These are phyloP conservation scores for Rutilus rutilus DNA, from an alignment of 2,113 vertebrate genomes.

Conservation along the genomic window DNA sequence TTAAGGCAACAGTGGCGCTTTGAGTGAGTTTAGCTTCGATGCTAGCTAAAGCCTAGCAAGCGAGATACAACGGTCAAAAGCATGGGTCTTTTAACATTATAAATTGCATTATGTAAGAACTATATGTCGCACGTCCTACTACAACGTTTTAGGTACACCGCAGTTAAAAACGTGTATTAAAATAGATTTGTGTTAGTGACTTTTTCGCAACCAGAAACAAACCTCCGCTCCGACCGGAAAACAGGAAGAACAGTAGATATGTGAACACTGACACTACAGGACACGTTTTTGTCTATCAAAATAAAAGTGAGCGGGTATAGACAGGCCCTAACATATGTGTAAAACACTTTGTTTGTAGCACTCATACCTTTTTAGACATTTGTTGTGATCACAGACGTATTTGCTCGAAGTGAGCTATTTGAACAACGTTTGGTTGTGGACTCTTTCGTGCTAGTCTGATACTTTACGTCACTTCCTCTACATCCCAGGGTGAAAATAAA, in stretches of 20 bases:
- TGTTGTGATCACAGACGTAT: not conserved
- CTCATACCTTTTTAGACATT: constrained; percentile 37
- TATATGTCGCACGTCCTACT: not conserved
- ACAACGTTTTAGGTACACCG: not conserved
- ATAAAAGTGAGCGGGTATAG: constrained; percentile 14
- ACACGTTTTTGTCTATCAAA: constrained; percentile 2
- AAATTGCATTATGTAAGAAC: not conserved
- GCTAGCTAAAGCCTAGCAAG: constrained; percentile 15
- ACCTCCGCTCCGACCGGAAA: constrained; percentile 43
- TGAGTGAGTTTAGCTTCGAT: not conserved
- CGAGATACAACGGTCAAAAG: not conserved
- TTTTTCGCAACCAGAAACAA: constrained; percentile 37
- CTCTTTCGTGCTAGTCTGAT: not conserved
- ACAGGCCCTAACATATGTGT: not conserved
- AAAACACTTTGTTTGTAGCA: not conserved
- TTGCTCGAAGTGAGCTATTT: constrained; percentile 2
- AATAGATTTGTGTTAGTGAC: not conserved
- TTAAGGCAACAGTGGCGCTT: not conserved
- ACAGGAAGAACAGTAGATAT: constrained; percentile 22
- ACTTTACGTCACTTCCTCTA: constrained; percentile 6
- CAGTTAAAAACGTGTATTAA: not conserved
- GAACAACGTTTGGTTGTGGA: not conserved
- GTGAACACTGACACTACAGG: not conserved
- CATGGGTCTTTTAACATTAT: not conserved
- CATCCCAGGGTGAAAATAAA: constrained; percentile 19